phyloP scores from a whole-genome alignment of 2,888 invertebrate genomes.

The Atrina japonica region DNA sequence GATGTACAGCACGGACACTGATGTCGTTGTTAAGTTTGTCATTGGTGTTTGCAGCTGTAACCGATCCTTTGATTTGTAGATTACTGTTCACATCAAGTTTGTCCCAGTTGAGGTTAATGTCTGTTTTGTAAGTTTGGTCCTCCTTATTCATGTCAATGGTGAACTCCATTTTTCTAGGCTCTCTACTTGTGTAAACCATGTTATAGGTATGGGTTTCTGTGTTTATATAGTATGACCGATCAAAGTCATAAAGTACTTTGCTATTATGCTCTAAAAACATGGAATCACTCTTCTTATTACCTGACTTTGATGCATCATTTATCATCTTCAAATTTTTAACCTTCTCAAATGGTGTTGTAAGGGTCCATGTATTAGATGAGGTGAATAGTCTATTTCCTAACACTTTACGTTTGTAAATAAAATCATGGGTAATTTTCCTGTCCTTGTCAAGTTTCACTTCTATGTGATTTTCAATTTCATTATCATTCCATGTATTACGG shows the following conservation, averaged over 20 bases:
- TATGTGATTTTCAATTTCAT: constrained; percentile 32
- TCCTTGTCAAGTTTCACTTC: constrained; percentile 39
- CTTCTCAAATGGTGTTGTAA: constrained; percentile 53
- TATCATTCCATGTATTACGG: constrained; percentile 16
- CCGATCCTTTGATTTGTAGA: constrained; percentile 56
- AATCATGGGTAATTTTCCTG: background rate
- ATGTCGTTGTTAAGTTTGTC: constrained; percentile 34
- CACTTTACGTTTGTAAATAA: background rate
- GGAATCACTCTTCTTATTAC: constrained; percentile 38
- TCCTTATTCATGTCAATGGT: constrained; percentile 49
- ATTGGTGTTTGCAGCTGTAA: constrained; percentile 49
- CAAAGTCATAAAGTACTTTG: constrained; percentile 56
- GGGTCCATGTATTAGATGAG: constrained; percentile 12
- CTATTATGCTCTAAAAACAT: constrained; percentile 53
- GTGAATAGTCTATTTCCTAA: no score
- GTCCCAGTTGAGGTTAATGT: constrained; percentile 73
- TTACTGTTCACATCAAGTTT: constrained; percentile 57
- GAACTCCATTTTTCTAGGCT: constrained; percentile 62
- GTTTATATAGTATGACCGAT: constrained; percentile 6
- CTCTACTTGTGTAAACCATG: constrained; percentile 46
- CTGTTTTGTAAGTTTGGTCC: constrained; percentile 55
- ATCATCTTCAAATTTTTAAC: constrained; percentile 22
- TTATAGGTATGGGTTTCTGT: background rate
- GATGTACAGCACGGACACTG: constrained; percentile 54
- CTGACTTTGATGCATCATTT: constrained; percentile 5